Conservation (phyloP, 2,113 vertebrate species). For the Vicugna pacos region DNA sequence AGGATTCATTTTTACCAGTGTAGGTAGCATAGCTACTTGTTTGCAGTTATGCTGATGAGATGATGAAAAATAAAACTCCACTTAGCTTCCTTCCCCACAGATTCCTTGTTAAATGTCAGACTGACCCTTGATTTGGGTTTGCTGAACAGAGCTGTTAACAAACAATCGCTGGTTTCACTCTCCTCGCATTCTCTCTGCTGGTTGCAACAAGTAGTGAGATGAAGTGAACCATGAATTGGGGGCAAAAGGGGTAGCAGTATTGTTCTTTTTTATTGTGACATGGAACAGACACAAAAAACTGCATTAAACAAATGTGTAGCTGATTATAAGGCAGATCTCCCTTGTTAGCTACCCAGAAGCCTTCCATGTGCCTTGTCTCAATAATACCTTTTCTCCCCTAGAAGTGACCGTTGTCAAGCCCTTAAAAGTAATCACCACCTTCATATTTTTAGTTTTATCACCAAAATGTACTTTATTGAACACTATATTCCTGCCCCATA, state of each 20-base stretch:
- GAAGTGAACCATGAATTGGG: not conserved
- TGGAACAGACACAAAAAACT: slow-evolving; percentile 26
- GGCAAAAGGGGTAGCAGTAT: not conserved
- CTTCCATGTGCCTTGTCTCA: not conserved
- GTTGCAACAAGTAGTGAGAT: slow-evolving; percentile 7
- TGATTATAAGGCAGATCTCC: not conserved
- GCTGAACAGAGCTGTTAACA: not conserved
- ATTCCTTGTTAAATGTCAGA: not conserved
- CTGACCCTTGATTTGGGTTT: not conserved
- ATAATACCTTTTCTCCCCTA: not conserved
- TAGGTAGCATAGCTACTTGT: not conserved
- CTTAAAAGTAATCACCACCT: not conserved
- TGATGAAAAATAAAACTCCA: not conserved
- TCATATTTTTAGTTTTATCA: not conserved
- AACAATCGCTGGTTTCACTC: not conserved
- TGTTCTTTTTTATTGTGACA: not conserved
- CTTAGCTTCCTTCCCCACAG: not conserved
- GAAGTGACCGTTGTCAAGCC: not conserved
- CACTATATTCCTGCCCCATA: not conserved
- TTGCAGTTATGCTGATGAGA: not conserved
- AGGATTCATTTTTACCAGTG: not conserved
- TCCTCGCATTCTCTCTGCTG: not conserved
- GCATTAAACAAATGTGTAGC: not conserved
- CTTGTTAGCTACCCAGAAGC: not conserved
- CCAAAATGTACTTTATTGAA: not conserved